A percentile compares a stretch with the other conserved stretches of the same genome.
These are phyloP conservation scores for Ficedula albicollis DNA, from an alignment of 2,797 vertebrate genomes.

Conservation along the genomic window DNA sequence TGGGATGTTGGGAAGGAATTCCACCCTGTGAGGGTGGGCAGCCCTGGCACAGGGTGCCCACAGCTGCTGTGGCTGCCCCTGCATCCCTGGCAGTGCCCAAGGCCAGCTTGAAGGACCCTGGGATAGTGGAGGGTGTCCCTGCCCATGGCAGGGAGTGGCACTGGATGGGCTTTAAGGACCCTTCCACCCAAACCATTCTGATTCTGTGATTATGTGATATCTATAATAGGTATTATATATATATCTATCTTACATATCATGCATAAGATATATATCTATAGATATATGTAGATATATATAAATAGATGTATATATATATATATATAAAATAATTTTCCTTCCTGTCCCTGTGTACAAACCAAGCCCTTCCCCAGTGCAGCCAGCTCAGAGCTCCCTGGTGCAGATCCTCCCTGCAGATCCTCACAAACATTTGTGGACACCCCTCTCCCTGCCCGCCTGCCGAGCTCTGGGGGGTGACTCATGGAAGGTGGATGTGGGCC, in stretches of 20 bases:
- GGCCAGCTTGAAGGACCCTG: not conserved
- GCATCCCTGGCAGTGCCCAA: accelerated
- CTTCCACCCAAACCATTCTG: not conserved
- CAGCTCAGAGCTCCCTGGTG: not conserved
- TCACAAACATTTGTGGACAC: no score
- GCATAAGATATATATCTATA: not conserved
- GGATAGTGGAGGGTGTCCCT: not conserved
- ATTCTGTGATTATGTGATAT: no score
- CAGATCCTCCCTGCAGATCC: not conserved
- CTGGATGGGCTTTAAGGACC: not conserved
- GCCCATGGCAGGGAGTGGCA: not conserved
- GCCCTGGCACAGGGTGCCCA: not conserved
- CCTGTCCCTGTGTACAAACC: not conserved
- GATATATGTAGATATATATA: no score
- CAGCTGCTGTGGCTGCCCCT: not conserved
- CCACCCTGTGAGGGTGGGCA: accelerated
- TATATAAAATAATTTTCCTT: accelerated
- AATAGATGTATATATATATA: no score
- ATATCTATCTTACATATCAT: not conserved
- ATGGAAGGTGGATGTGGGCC: not conserved
- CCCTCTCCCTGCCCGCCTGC: not conserved
- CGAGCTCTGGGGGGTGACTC: not conserved
- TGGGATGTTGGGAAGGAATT: not conserved
- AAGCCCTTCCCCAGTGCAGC: not conserved
- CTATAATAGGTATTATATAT: not conserved